These are phyloP conservation scores for Pilophorus perplexus DNA, from an alignment of 2,888 invertebrate genomes.

Conservation along the genomic window DNA sequence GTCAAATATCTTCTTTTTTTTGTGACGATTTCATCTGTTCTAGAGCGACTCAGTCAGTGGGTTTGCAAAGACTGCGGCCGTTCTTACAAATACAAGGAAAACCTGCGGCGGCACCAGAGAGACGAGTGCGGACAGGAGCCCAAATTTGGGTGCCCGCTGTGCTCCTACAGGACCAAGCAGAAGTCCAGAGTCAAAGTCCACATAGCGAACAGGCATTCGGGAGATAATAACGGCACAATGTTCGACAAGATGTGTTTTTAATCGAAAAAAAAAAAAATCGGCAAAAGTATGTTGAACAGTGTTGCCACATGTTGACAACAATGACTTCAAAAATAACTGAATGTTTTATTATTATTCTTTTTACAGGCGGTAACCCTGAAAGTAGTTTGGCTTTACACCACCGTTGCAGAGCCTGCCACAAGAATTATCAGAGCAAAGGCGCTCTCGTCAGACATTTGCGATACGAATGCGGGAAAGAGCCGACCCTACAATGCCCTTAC, in stretches of 20 bases:
- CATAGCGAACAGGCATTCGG: background rate
- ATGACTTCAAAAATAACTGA: no score
- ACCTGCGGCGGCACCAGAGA: conserved; percentile 48
- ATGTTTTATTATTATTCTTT: no score
- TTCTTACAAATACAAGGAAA: conserved; percentile 42
- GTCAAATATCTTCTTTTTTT: no score
- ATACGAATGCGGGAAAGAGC: conserved; percentile 48
- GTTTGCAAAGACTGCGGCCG: conserved; percentile 44
- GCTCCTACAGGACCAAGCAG: conserved; percentile 42
- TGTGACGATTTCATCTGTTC: no score
- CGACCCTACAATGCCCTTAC: conserved; percentile 42
- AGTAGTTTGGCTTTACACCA: no score
- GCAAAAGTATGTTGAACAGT: no score
- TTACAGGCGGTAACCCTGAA: no score
- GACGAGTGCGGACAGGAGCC: conserved; percentile 48
- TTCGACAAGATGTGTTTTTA: no score
- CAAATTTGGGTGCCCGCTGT: conserved; percentile 44
- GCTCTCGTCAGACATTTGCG: conserved; percentile 47
- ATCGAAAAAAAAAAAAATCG: no score
- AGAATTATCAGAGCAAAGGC: conserved; percentile 43
- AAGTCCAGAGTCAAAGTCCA: conserved; percentile 45
- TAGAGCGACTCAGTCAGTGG: no score
- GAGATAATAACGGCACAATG: no score
- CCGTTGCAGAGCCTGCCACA: conserved; percentile 29
- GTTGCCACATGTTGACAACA: no score